Base-by-base conservation (phyloP, 1,140 invertebrate genomes). In the Scylla paramamosain region DNA sequence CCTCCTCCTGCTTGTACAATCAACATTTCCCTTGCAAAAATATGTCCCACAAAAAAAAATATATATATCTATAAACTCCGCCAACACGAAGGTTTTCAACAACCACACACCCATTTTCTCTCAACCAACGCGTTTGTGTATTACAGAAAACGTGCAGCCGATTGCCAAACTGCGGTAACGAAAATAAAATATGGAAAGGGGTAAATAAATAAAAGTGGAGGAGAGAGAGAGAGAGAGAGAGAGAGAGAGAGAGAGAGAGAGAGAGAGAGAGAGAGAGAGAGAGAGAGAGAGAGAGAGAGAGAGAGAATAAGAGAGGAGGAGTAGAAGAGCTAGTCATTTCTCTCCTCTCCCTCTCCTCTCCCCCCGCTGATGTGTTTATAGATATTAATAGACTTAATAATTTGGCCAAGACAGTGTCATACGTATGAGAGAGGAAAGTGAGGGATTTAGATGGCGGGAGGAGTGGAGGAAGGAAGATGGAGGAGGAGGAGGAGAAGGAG, bases 381-480 rank as follows among this genome's bases (percentile, higher is more conserved):
- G 67, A 77, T 77, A 77, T 77, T 77, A 77, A 77, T n/a, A 77
- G 67, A 77, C 12, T n/a, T 77, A 25, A 77, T 77, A 77, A 77
- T 7, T 77, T 77, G 6, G 1, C 0, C 25, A 0, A 0, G 67
- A 20, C 67, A 20, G 25, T n/a, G 67, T 77, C 25, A 1, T 7
- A 8, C 8, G 67, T 77, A 77, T 77, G 6, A 77, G 67, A 2
- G 20, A 77, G 25, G 67, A 77, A 77, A n/a, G 67, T 77, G 67
- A 77, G 67, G 67, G 6, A 77, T 77, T 77, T 77, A 77, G 67
- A 20, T n/a, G 67, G 67, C 10, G 52, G 52, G 52, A 59, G 52
- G 52, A 59, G 16, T 7, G 25, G 67, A n/a, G 20, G n/a, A 20
- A 77, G 6, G 20, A n/a, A n/a, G 67, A 20, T 20, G 67, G 67